Evolutionary conservation across 2,797 vertebrate genomes (phyloP), one percentile per base, ranked within the genome.

Genomic region (Catostomus latipinnis): DNA sequence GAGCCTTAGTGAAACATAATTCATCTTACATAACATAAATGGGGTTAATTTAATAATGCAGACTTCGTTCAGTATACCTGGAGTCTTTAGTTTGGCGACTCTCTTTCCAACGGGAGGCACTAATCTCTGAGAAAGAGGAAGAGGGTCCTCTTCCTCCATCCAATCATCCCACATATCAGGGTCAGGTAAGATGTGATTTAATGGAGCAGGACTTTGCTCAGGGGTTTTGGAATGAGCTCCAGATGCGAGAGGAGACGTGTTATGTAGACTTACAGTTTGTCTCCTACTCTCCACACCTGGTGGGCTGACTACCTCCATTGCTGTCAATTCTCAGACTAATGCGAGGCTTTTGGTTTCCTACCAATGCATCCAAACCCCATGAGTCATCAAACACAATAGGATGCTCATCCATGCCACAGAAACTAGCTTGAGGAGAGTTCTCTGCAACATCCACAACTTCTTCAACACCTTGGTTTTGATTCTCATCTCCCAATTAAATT

Each of bases 151-250:
- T 1, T 91, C 89, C 2, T 94, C 95, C 74, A 88, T 92, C 65
- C 95, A 94, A 49, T 93, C 90, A 8, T 94, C 94, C 96, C 96
- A 97, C 12, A 95, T 60, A 69, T 86, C 91, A 1, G 95, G 93
- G 81, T 94, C 93, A 84, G 95, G 88, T 53, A 93, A 90, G 84
- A 92, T 93, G 0, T 81, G 85, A 69, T 80, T 87, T 16, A 82
- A 76, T 72, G 86, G 73, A 0, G 52, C 61, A 13, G 70, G 78
- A 9, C 61, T 73, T 52, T 70, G 50, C 63, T 50, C 61, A 13
- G 43, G 60, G 13, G 16, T 60, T 67, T 73, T 22, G 88, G 78
- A 54, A 73, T 0, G 69, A 67, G 60, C 74, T 69, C 10, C 7
- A 8, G 13, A 45, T 4, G 74, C n/a, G 60, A 80, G 61, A 34